Percentiles rank a stretch among this genome's conserved stretches.
These are phyloP conservation scores for Thereva unica DNA, from an alignment of 2,888 invertebrate genomes.

Conservation along the genomic window DNA sequence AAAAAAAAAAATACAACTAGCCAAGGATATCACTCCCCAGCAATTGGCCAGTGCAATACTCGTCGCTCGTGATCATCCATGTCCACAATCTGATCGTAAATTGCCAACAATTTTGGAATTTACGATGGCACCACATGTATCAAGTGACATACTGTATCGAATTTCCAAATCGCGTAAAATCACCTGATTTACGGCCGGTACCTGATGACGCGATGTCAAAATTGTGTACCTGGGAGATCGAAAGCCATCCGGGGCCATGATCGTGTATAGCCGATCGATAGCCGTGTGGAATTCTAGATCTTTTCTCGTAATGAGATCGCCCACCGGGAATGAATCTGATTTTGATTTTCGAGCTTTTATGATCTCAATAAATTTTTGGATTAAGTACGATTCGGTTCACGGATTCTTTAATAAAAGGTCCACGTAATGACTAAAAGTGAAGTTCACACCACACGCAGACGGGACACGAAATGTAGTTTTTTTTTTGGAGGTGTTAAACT, in stretches of 20 bases:
- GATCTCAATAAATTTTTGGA: constrained; percentile 26
- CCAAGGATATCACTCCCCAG: constrained; percentile 14
- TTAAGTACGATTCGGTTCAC: constrained; percentile 20
- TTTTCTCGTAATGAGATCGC: constrained; percentile 29
- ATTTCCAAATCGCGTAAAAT: constrained; percentile 33
- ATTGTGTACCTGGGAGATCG: constrained; percentile 13
- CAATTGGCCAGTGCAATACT: constrained; percentile 1
- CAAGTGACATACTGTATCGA: constrained; percentile 30
- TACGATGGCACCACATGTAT: constrained; percentile 27
- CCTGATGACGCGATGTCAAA: constrained; percentile 29
- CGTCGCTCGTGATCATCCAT: not conserved
- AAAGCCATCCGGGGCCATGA: constrained; percentile 7
- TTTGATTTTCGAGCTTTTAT: constrained; percentile 32
- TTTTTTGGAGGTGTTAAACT: constrained; percentile 25
- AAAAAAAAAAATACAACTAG: not conserved
- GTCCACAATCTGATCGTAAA: not conserved
- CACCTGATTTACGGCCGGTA: constrained; percentile 22
- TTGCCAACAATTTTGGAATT: constrained; percentile 21
- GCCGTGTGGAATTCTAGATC: constrained; percentile 8
- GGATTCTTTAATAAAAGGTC: constrained; percentile 1
- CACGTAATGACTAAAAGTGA: not conserved
- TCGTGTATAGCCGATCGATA: not conserved
- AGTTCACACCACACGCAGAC: constrained; percentile 8
- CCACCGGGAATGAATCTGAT: constrained; percentile 28
- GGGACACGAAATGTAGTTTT: not conserved